Evolutionary conservation across 2,113 vertebrate genomes (phyloP), one percentile per base, ranked within the genome.

Genomic region (Gymnarchus niloticus): DNA sequence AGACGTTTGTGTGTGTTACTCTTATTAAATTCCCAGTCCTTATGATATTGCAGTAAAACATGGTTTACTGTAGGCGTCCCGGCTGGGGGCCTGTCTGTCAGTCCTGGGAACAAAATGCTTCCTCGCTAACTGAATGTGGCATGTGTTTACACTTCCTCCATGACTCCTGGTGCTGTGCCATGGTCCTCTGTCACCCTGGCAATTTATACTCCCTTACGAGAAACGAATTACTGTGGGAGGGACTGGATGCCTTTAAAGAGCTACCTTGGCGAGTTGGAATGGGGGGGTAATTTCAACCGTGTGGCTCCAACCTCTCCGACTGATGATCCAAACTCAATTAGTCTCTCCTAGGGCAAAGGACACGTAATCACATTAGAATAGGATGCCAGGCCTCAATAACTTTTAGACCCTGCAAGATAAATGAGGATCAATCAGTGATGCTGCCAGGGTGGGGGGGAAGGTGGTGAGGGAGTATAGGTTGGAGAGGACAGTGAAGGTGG

Each of bases 381-480:
- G 92, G 91, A 93, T 93, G 92, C 95, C 94, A 92, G 91, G 93
- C 92, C 92, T 94, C 94, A 95, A 95, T 95, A 95, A 94, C 94
- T 94, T 93, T 95, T 95, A 94, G 93, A 91, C 93, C 92, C 85
- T 91, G 91, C 93, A 92, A 95, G 94, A 92, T 95, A 93, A 94
- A 93, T 91, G 92, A 93, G 92, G 91, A 94, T 94, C 94, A 94
- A 93, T 94, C 54, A n/a, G 19, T n/a, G 33, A 23, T 19, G 52
- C 37, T 83, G 82, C 28, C 7, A 37, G 49, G 7, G 56, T 19
- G 21, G 33, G 56, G 6, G 78, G 9, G 80, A 25, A 9, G 19
- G n/a, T n/a, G n/a, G n/a, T n/a, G 23, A 6, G 23, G 12, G 23
- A 8, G 57, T 10, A 21, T 61, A 21, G 7, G 23, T 3, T 4